These are phyloP conservation scores for Amphipoea oculea DNA, from an alignment of 2,888 invertebrate genomes.

Conservation along the genomic window DNA sequence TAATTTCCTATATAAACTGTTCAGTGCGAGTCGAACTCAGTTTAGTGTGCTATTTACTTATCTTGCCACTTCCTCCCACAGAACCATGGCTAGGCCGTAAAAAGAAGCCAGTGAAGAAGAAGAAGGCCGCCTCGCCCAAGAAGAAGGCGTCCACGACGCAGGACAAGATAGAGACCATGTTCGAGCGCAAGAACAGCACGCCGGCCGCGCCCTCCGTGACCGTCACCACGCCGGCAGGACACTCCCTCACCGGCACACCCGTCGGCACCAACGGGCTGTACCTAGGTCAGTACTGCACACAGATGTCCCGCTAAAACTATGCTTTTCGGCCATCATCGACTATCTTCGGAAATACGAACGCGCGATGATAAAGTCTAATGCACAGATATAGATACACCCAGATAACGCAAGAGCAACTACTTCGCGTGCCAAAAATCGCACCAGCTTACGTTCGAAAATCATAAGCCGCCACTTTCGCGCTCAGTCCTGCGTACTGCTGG, in stretches of 20 bases:
- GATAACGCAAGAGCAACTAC: too few species aligned
- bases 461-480: too few species aligned
- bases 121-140: slow-evolving; percentile 86
- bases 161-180: slow-evolving; percentile 94
- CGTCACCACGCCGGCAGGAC: slow-evolving; percentile 78
- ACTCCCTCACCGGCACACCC: slow-evolving; percentile 83
- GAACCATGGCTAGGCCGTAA: slow-evolving; percentile 95
- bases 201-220: slow-evolving; percentile 67
- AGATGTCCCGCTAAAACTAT: too few species aligned
- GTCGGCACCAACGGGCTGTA: slow-evolving; percentile 88
- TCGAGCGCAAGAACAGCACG: slow-evolving; percentile 87
- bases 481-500: too few species aligned
- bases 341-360: too few species aligned
- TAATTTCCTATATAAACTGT: too few species aligned
- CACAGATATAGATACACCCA: too few species aligned
- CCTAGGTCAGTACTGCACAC: slow-evolving; percentile 70
- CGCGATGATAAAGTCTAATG: too few species aligned
- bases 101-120: slow-evolving; percentile 92
- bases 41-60: neutral
- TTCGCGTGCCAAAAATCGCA: too few species aligned
- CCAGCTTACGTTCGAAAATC: too few species aligned
- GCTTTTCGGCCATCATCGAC: too few species aligned
- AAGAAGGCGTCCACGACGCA: slow-evolving; percentile 93
- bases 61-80: slow-evolving; percentile 64
- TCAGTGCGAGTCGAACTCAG: too few species aligned